Evolutionary conservation across 2,113 vertebrate genomes (phyloP).

Genomic region (Corythoichthys haematopterus): DNA sequence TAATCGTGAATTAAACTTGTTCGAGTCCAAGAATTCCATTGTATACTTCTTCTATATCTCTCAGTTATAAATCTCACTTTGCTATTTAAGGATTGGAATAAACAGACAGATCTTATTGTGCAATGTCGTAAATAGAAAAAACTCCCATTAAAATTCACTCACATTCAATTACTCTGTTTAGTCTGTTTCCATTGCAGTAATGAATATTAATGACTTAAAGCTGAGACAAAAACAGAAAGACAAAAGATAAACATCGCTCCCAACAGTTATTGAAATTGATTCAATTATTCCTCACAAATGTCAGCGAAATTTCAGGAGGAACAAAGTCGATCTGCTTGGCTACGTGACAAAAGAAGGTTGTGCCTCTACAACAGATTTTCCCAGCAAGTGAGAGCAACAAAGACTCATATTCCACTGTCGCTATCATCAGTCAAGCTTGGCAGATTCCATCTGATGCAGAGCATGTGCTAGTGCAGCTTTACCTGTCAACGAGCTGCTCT

Average conservation of each 20-base stretch:
- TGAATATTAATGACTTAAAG: constrained; percentile 1
- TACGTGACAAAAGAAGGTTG: constrained; percentile 13
- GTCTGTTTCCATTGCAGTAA: not conserved
- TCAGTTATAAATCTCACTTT: not conserved
- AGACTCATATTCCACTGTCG: constrained; percentile 20
- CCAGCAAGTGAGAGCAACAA: constrained; percentile 14
- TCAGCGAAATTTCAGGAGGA: constrained; percentile 15
- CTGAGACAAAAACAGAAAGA: not conserved
- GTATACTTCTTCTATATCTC: not conserved
- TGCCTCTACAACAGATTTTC: constrained; percentile 19
- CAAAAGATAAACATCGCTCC: not conserved
- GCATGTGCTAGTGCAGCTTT: not conserved
- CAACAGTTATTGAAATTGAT: constrained; percentile 2
- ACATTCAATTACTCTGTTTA: not conserved
- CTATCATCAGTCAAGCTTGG: constrained; percentile 32
- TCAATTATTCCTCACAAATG: constrained; percentile 4
- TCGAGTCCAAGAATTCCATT: not conserved
- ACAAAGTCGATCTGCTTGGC: not conserved
- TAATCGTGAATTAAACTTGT: not conserved
- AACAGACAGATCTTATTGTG: not conserved
- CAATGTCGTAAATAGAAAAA: not conserved
- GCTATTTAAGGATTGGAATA: not conserved
- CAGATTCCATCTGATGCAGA: constrained; percentile 26
- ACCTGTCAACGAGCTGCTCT: constrained; percentile 13
- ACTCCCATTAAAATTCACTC: not conserved